phyloP scores from a whole-genome alignment of 23 tunicate genomes.

The Aplidium turbinatum region DNA sequence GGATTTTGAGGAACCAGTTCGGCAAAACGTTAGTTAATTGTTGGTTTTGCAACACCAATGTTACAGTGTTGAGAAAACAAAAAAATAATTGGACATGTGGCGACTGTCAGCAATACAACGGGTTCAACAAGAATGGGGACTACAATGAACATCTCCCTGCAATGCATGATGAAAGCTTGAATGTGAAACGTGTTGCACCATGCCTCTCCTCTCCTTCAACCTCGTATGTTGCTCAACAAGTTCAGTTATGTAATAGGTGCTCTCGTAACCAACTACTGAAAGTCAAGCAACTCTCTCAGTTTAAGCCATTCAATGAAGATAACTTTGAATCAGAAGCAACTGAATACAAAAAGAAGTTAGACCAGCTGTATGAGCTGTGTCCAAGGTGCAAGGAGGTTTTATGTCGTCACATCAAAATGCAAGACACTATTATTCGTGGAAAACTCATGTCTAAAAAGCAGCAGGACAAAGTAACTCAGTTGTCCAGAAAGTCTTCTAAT shows the following conservation, averaged over 20 bases:
- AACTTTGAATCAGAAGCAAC: constrained; percentile 39
- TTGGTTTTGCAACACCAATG: constrained; percentile 61
- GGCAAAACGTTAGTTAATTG: constrained; percentile 54
- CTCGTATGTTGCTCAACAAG: constrained; percentile 19
- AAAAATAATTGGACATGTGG: constrained; percentile 54
- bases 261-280: constrained; percentile 47
- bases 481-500: no score
- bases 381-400: constrained; percentile 22
- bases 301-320: constrained; percentile 45
- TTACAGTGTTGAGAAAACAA: constrained; percentile 1
- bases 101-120: constrained; percentile 61
- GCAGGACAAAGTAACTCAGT: neutral
- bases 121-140: constrained; percentile 56
- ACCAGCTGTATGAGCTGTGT: constrained; percentile 48
- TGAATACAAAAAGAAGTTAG: constrained; percentile 26
- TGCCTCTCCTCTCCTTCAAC: neutral
- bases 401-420: constrained; percentile 33
- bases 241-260: constrained; percentile 39
- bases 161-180: constrained; percentile 54
- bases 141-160: constrained; percentile 41
- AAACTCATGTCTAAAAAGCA: constrained; percentile 23
- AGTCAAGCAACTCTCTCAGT: constrained; percentile 48
- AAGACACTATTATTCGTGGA: constrained; percentile 54
- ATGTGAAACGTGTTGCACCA: constrained; percentile 6
- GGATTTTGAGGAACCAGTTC: constrained; percentile 4